Base-by-base conservation (phyloP, 2,797 vertebrate species). In the Gallinago stenura region DNA sequence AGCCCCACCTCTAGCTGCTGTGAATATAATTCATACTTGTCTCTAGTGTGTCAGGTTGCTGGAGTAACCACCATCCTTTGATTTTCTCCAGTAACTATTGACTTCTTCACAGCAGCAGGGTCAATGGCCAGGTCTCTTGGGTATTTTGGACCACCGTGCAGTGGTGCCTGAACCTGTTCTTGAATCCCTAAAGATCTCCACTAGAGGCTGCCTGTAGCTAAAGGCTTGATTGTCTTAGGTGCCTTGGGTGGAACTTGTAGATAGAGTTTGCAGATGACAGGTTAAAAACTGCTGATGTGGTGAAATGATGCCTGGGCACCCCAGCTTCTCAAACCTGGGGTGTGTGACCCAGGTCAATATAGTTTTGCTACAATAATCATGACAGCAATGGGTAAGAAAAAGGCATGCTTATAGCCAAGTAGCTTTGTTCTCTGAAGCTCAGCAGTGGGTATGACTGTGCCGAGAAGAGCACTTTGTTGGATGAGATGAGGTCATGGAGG, bases 261-360 rank as follows among this genome's bases (percentile, higher is more conserved):
- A 12, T 61, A n/a, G 33, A 48, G 19, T 76, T 79, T 54, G 65
- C 12, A 86, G 73, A 7, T 70, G 37, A 24, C 10, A 43, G 26
- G 12, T 15, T 79, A 83, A 54, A 68, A 85, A 57, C 11, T 0
- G 0, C 1, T 28, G 41, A 8, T 75, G 16, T 24, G 54, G 46
- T 57, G 31, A n/a, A 80, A 10, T 33, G 64, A 33, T 69, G 58
- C 37, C 68, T 75, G 78, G 33, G 16, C 37, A 70, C 28, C 8
- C 7, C 26, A 62, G 35, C 48, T n/a, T 65, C 53, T 45, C 45
- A 85, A 30, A 37, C 16, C 30, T 15, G 4, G 31, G 15, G 8
- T 9, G 16, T 50, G 46, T 58, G 72, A 31, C 15, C 73, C 69
- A 31, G 35, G 4, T 30, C 6, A 7, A 60, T 54, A 4, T 18